These are phyloP conservation scores for Tipula vernalis DNA, from an alignment of 2,888 invertebrate genomes.

Conservation along the genomic window DNA sequence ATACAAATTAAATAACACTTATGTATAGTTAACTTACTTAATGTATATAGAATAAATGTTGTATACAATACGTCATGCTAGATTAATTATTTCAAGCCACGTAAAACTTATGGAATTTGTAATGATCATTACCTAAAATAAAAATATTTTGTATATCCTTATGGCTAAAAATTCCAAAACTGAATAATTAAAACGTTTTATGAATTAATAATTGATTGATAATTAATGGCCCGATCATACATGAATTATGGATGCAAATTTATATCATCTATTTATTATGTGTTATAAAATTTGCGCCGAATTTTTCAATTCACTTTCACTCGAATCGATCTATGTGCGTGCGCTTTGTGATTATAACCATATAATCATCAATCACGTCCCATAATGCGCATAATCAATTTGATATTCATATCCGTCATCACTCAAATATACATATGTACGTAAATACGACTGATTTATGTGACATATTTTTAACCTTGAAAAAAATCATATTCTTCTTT, in stretches of 20 bases:
- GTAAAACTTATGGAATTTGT: not conserved
- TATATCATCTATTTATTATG: not conserved
- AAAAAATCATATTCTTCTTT: not conserved
- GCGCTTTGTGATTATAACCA: not conserved
- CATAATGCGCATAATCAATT: not conserved
- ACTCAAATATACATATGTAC: not conserved
- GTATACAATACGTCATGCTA: not conserved
- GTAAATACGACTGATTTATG: not conserved
- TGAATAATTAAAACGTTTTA: not conserved
- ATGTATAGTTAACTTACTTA: not conserved
- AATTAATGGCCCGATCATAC: not conserved
- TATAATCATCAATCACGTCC: not conserved
- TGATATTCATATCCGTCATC: not conserved
- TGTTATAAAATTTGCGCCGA: not conserved
- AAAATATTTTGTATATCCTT: not conserved
- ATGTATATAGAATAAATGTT: no score
- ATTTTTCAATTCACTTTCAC: not conserved
- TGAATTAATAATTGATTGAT: not conserved
- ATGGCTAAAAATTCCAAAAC: not conserved
- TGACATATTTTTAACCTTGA: not conserved
- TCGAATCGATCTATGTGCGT: not conserved
- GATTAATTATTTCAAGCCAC: not conserved
- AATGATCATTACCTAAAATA: not conserved
- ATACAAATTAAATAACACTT: not conserved
- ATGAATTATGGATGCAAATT: not conserved